Evolutionary conservation across 1,140 invertebrate species (phyloP).

Genomic region (Melanaphis sacchari): DNA sequence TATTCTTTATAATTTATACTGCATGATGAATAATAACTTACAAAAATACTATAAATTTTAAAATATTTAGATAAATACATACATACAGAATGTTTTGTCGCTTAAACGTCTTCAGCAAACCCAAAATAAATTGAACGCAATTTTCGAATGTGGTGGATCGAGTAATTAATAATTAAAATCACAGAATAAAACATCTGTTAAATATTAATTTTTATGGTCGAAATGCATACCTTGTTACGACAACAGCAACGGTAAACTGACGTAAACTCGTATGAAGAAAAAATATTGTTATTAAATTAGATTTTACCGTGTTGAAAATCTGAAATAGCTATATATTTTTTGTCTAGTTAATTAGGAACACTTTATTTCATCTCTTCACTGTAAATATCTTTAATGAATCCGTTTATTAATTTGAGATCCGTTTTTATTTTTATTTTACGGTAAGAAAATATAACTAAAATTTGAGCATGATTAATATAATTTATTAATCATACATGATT

Average conservation of each 20-base stretch:
- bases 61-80: not conserved
- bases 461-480: no score
- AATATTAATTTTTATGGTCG: no score
- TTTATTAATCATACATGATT: no score
- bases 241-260: no score
- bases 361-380: not conserved
- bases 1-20: not conserved
- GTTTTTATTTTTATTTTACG: no score
- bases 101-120: not conserved
- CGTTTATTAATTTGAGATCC: no score
- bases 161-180: not conserved
- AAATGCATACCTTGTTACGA: no score
- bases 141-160: not conserved
- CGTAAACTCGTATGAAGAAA: no score
- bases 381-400: not conserved
- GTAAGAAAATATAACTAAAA: no score
- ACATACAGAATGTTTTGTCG: not conserved
- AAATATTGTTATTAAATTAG: not conserved
- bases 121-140: not conserved
- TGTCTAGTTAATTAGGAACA: not conserved
- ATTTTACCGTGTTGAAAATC: not conserved
- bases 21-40: not conserved
- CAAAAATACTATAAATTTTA: not conserved
- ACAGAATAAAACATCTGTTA: no score
- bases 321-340: not conserved